Percentiles rank a stretch among this genome's conserved stretches.
Evolutionary conservation across 2,797 vertebrate species (phyloP).

Genomic region (Sandelia bainsii): DNA sequence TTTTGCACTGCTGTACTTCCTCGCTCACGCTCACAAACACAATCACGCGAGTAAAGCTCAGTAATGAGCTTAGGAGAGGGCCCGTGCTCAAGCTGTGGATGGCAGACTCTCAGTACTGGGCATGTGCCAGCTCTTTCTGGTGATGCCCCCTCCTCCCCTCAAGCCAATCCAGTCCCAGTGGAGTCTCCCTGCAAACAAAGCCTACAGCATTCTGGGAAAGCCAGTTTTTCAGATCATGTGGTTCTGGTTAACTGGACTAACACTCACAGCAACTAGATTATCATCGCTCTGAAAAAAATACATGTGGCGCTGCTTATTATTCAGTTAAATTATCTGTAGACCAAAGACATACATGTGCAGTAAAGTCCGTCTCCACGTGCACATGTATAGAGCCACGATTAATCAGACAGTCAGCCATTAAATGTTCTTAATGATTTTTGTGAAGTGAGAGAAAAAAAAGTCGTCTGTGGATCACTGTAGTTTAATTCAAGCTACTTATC

Average conservation of each 20-base stretch:
- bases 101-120: constrained; percentile 76
- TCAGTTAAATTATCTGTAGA: constrained; percentile 8
- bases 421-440: constrained; percentile 7
- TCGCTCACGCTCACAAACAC: constrained; percentile 30
- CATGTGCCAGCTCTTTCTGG: constrained; percentile 75
- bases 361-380: neutral
- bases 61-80: constrained; percentile 71
- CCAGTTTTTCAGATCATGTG: constrained; percentile 69
- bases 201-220: constrained; percentile 81
- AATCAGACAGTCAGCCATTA: constrained; percentile 1
- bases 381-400: neutral
- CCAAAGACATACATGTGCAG: neutral
- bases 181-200: constrained; percentile 74
- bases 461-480: no score
- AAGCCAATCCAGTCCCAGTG: constrained; percentile 68
- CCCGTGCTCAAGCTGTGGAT: constrained; percentile 76
- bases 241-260: constrained; percentile 48
- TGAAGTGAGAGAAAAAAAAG: neutral
- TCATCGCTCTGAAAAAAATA: constrained; percentile 24
- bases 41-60: constrained; percentile 69
- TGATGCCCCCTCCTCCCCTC: constrained; percentile 40
- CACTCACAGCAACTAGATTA: constrained; percentile 27
- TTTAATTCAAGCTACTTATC: no score
- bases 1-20: constrained; percentile 36
- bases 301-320: constrained; percentile 7